These are phyloP conservation scores for Scaptomyza pallida DNA, from an alignment of 1,140 invertebrate genomes.

Conservation along the genomic window DNA sequence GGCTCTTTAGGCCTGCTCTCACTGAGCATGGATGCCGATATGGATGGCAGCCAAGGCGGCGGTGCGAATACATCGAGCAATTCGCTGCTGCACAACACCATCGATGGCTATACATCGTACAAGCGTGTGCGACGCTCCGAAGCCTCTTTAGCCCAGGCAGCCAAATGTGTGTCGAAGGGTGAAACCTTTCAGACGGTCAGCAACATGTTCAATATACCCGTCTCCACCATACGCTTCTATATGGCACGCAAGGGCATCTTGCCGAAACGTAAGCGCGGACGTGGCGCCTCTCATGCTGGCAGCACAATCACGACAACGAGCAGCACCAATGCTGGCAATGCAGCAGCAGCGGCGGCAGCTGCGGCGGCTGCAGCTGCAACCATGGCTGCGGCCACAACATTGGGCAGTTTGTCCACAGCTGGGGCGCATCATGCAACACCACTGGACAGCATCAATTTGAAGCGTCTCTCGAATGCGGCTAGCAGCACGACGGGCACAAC, in stretches of 20 bases:
- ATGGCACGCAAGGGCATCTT: slow-evolving; percentile 92
- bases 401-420: slow-evolving; percentile 41
- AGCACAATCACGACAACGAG: slow-evolving; percentile 61
- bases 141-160: slow-evolving; percentile 89
- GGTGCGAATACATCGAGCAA: slow-evolving; percentile 49
- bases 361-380: slow-evolving; percentile 31
- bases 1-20: slow-evolving; percentile 25
- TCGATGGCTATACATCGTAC: slow-evolving; percentile 65
- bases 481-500: slow-evolving; percentile 18
- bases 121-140: slow-evolving; percentile 88
- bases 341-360: slow-evolving; percentile 13
- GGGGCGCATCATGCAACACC: slow-evolving; percentile 48
- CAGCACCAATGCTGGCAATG: slow-evolving; percentile 48
- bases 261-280: slow-evolving; percentile 89
- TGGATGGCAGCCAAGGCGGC: slow-evolving; percentile 44
- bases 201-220: slow-evolving; percentile 92
- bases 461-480: slow-evolving; percentile 42
- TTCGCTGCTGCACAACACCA: slow-evolving; percentile 55
- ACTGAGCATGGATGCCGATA: slow-evolving; percentile 59
- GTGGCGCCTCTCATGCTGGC: slow-evolving; percentile 83
- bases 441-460: slow-evolving; percentile 50
- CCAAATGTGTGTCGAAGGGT: slow-evolving; percentile 91
- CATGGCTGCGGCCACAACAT: slow-evolving; percentile 44
- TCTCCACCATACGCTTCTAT: slow-evolving; percentile 93
- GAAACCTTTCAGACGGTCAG: slow-evolving; percentile 93